Percentiles rank a stretch among this genome's conserved stretches.
These are phyloP conservation scores for Corydoras sp. DNA, from an alignment of 2,113 vertebrate species.

Conservation along the genomic window DNA sequence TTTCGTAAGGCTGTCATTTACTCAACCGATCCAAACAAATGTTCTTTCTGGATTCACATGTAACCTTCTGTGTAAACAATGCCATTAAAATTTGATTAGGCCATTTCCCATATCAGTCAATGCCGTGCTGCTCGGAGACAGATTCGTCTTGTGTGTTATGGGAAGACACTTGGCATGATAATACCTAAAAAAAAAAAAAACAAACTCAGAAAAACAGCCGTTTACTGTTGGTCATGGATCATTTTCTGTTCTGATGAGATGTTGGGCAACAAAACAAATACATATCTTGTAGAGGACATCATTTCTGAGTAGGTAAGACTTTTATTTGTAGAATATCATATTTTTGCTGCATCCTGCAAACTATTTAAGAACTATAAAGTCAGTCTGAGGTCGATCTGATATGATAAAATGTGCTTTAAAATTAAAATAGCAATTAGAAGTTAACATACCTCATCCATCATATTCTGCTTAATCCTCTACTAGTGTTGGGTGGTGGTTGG, in stretches of 20 bases:
- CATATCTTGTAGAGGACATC: no score
- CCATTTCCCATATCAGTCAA: conserved; percentile 12
- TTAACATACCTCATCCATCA: not conserved
- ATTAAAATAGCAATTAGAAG: no score
- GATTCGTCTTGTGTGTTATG: conserved; percentile 8
- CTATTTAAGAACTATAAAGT: no score
- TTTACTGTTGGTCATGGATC: conserved; percentile 26
- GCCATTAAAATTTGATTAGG: conserved; percentile 34
- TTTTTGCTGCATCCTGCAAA: no score
- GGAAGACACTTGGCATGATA: conserved; percentile 15
- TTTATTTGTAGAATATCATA: no score
- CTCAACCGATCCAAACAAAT: conserved; percentile 14
- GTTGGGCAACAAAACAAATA: not conserved
- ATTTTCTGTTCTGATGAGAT: conserved; percentile 25
- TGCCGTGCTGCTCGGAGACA: conserved; percentile 15
- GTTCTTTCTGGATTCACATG: conserved; percentile 5
- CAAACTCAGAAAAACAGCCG: conserved; percentile 9
- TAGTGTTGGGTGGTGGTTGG: no score
- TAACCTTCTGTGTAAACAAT: conserved; percentile 21
- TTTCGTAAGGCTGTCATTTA: conserved; percentile 9
- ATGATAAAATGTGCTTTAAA: no score
- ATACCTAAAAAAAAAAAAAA: conserved; percentile 11
- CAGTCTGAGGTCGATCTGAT: no score
- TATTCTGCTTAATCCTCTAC: no score
- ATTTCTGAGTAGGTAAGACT: no score